Percentiles rank a stretch among this genome's conserved stretches.
Evolutionary conservation across 2,888 invertebrate genomes (phyloP).

Genomic region (Hirtodrosophila trivittata): DNA sequence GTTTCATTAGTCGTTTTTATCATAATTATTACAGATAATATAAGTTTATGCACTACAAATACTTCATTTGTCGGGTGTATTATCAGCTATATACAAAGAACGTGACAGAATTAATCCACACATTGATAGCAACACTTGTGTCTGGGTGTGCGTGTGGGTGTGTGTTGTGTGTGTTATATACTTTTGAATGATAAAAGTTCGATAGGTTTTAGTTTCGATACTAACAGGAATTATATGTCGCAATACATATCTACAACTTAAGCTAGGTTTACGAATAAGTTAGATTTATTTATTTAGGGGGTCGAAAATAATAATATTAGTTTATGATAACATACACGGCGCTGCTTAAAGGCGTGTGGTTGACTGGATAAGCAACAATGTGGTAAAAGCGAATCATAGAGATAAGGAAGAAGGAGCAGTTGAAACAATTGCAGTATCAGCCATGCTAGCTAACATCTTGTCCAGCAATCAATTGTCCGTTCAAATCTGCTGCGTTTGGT

Average conservation of each 20-base stretch:
- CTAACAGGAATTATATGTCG: conserved; percentile 8
- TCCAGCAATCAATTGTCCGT: conserved; percentile 39
- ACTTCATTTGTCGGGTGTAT: conserved; percentile 34
- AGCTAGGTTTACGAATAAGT: conserved; percentile 66
- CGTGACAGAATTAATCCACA: conserved; percentile 33
- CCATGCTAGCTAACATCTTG: conserved; percentile 15
- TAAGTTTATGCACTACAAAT: neutral
- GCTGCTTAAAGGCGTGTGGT: conserved; percentile 19
- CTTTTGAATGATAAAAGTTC: conserved; percentile 31
- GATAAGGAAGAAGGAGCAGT: conserved; percentile 14
- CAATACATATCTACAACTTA: conserved; percentile 68
- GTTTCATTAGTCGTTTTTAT: conserved; percentile 1
- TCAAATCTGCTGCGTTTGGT: conserved; percentile 33
- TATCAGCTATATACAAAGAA: conserved; percentile 65
- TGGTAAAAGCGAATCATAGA: conserved; percentile 4
- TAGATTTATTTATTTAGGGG: conserved; percentile 65
- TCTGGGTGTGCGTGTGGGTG: conserved; percentile 40
- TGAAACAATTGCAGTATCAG: conserved; percentile 16
- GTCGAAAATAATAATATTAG: conserved; percentile 35
- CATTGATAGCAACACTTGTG: conserved; percentile 41
- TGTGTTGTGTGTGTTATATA: conserved; percentile 34
- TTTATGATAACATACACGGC: conserved; percentile 67
- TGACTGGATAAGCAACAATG: conserved; percentile 8
- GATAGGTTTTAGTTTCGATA: conserved; percentile 18
- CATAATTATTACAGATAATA: conserved; percentile 2